These are phyloP conservation scores for Caracal caracal DNA, from an alignment of 2,113 vertebrate species.

Conservation along the genomic window DNA sequence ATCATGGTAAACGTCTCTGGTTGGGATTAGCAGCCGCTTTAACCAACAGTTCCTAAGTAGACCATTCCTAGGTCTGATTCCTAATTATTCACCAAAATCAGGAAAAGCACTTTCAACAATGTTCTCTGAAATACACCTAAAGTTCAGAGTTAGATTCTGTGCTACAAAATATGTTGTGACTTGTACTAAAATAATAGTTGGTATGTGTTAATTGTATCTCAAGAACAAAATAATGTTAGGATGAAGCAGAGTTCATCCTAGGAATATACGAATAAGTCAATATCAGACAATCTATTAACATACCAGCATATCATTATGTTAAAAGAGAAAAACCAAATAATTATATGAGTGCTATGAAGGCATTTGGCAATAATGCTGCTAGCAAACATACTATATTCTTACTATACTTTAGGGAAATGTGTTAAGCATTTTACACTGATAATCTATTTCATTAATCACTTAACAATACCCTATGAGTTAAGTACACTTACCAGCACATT, in stretches of 20 bases:
- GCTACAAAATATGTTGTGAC: constrained; percentile 1
- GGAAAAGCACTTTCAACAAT: constrained; percentile 30
- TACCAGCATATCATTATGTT: background rate
- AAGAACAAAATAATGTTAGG: background rate
- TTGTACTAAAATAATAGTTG: background rate
- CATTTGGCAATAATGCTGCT: background rate
- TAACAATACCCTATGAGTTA: background rate
- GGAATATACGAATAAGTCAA: background rate
- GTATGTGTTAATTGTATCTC: background rate
- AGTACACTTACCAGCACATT: background rate
- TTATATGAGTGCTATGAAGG: background rate
- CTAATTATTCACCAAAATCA: constrained; percentile 60
- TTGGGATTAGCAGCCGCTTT: constrained; percentile 76
- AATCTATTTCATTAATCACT: background rate
- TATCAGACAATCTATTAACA: background rate
- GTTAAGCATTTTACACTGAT: background rate
- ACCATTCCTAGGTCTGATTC: constrained; percentile 56
- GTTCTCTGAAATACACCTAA: background rate
- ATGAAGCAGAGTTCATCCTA: background rate
- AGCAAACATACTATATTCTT: background rate
- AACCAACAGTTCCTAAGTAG: constrained; percentile 72
- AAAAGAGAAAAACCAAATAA: constrained; percentile 3
- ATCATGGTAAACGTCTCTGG: constrained; percentile 78
- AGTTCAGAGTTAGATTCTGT: background rate
- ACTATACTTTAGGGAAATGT: background rate